Conservation (phyloP, 2,797 vertebrate species). For the Anisognathus igniventris region DNA sequence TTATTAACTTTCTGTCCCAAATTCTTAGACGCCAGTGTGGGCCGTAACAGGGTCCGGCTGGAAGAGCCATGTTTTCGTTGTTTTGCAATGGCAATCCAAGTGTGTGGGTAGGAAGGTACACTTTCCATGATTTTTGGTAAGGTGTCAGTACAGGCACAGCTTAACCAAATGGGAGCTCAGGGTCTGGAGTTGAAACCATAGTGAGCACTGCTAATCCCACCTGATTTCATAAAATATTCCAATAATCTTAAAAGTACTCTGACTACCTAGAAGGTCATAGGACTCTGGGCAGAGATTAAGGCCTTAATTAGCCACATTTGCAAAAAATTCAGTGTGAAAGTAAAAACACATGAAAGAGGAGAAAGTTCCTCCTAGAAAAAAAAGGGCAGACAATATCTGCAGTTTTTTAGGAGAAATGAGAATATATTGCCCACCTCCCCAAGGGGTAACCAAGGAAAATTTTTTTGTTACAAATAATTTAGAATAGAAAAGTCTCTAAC, state of each 20-base stretch:
- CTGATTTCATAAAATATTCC: background rate
- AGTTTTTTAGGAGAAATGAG: background rate
- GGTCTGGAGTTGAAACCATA: background rate
- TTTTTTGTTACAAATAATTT: background rate
- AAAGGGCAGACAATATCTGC: background rate
- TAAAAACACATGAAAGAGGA: background rate
- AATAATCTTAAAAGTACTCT: background rate
- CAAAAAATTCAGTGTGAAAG: background rate
- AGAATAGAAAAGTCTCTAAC: background rate
- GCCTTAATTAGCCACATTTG: background rate
- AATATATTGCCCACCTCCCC: background rate
- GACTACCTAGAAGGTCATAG: background rate
- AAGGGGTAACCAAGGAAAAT: background rate
- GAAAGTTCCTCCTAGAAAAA: background rate
- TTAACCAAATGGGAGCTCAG: background rate
- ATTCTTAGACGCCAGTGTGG: background rate
- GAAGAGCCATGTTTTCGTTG: background rate
- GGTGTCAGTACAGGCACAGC: background rate
- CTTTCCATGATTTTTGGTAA: background rate
- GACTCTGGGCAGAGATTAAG: background rate
- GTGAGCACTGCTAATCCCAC: background rate
- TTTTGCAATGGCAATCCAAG: background rate
- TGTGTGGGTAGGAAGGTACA: background rate
- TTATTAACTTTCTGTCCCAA: background rate
- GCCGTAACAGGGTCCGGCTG: background rate